These are phyloP conservation scores for Calameuta filiformis DNA, from an alignment of 2,888 invertebrate species.

Conservation along the genomic window DNA sequence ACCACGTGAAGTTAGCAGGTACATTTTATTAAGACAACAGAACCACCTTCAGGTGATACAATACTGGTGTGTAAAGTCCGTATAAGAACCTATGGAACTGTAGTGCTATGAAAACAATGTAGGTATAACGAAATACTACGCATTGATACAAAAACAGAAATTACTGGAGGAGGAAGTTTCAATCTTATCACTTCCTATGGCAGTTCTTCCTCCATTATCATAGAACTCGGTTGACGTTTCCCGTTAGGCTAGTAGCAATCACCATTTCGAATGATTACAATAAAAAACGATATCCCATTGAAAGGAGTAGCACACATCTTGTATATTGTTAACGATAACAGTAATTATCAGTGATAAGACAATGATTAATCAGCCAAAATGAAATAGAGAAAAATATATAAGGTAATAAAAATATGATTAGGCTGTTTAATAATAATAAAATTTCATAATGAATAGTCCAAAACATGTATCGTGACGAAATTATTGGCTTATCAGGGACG, in stretches of 20 bases:
- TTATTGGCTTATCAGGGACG: background rate
- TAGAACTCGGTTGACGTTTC: background rate
- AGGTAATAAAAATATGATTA: too few relatives aligned
- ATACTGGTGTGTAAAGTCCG: too few relatives aligned
- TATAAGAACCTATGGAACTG: too few relatives aligned
- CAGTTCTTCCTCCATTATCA: background rate
- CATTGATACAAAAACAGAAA: background rate
- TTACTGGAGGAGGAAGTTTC: slow-evolving; percentile 43
- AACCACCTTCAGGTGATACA: too few relatives aligned
- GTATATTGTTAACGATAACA: background rate
- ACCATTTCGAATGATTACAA: background rate
- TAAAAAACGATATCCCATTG: background rate
- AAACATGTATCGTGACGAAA: background rate
- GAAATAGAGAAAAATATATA: too few relatives aligned
- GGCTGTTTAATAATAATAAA: too few relatives aligned
- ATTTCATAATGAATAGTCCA: background rate
- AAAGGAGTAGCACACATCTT: background rate
- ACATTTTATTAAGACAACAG: background rate
- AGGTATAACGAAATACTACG: background rate
- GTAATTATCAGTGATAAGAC: background rate
- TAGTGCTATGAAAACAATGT: too few relatives aligned
- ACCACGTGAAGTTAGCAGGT: background rate
- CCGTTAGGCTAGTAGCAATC: background rate
- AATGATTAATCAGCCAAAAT: background rate
- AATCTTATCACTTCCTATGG: slow-evolving; percentile 41